Conservation (phyloP, 2,797 vertebrate genomes). For the Pseudochirops corinnae region DNA sequence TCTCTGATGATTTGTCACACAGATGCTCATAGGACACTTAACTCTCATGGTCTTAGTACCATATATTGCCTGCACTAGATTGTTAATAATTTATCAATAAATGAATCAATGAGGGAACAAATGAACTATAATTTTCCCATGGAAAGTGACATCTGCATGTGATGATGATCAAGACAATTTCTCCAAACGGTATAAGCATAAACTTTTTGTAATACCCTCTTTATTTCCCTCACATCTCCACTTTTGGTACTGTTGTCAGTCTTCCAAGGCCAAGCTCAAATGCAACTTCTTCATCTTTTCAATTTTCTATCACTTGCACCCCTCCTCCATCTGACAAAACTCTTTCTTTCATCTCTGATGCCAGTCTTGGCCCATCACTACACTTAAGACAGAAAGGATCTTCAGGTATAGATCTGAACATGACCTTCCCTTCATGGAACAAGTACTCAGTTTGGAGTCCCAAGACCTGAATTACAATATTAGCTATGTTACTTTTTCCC, state of each 20-base stretch:
- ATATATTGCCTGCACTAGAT: neutral
- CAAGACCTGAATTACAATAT: too few relatives aligned
- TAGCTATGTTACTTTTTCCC: too few relatives aligned
- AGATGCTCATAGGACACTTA: neutral
- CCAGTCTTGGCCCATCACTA: neutral
- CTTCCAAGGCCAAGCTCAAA: neutral
- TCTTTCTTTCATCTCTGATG: neutral
- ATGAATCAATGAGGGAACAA: neutral
- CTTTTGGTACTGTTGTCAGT: neutral
- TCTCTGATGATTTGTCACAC: neutral
- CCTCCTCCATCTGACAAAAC: neutral
- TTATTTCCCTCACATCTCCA: slow-evolving; percentile 12
- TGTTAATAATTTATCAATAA: neutral
- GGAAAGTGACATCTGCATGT: neutral
- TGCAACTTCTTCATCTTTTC: neutral
- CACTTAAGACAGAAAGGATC: too few relatives aligned
- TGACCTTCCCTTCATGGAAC: too few relatives aligned
- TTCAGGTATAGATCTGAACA: too few relatives aligned
- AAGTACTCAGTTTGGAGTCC: too few relatives aligned
- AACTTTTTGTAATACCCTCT: neutral
- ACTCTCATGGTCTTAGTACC: too few relatives aligned
- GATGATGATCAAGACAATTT: neutral
- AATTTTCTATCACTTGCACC: neutral
- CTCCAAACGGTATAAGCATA: neutral
- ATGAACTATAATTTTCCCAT: neutral